These are phyloP conservation scores for Podocnemis expansa DNA, from an alignment of 2,113 vertebrate species.

Conservation along the genomic window DNA sequence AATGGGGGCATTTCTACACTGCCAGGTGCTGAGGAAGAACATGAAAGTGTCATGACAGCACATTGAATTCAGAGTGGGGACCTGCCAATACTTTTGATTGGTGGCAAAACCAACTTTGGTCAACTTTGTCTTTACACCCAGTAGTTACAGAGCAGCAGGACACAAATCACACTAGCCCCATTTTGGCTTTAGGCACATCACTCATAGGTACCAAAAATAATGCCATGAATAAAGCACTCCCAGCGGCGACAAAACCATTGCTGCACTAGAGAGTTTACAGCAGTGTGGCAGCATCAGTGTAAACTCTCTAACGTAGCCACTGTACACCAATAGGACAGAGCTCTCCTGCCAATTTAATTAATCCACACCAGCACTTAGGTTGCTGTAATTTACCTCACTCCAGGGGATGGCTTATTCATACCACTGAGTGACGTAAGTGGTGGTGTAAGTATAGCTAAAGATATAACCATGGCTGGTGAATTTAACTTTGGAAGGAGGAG, in stretches of 20 bases:
- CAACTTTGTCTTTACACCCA: not conserved
- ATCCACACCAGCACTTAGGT: too few species aligned
- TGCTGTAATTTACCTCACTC: too few species aligned
- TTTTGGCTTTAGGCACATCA: fast-evolving
- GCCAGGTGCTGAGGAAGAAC: not conserved
- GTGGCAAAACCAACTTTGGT: not conserved
- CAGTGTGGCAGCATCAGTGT: too few species aligned
- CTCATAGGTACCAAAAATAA: not conserved
- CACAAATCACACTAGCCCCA: fast-evolving
- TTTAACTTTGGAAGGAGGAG: not conserved
- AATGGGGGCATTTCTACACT: not conserved
- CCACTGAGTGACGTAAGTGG: too few species aligned
- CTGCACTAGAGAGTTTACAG: too few species aligned
- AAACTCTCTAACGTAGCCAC: too few species aligned
- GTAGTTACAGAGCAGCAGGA: not conserved
- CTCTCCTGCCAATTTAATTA: too few species aligned
- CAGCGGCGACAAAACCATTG: not conserved
- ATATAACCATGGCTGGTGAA: fast-evolving
- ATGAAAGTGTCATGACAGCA: not conserved
- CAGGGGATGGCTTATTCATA: too few species aligned
- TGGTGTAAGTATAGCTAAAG: not conserved
- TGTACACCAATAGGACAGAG: too few species aligned
- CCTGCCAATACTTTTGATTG: fast-evolving
- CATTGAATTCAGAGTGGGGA: not conserved
- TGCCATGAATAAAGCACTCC: fast-evolving